These are phyloP conservation scores for Drosophila borborema DNA, from an alignment of 2,888 invertebrate genomes.

Conservation along the genomic window DNA sequence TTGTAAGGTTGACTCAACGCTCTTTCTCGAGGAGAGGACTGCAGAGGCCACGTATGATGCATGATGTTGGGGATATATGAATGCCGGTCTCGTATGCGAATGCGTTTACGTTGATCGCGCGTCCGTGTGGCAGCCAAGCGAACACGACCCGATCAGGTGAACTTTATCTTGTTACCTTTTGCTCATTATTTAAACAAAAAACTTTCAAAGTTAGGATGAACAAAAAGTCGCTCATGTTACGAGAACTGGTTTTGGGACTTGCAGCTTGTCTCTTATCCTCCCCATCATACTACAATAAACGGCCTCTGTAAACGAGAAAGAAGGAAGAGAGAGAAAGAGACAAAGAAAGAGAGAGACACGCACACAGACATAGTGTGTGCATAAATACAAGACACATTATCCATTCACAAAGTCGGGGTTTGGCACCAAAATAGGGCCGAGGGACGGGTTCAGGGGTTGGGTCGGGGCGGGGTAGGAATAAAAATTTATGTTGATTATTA, in stretches of 20 bases:
- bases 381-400: slow-evolving; percentile 39
- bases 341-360: slow-evolving; percentile 73
- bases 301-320: slow-evolving; percentile 91
- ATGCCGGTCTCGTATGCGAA: slow-evolving; percentile 49
- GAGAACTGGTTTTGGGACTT: slow-evolving; percentile 67
- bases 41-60: slow-evolving; percentile 85
- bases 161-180: slow-evolving; percentile 44
- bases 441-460: slow-evolving; percentile 49
- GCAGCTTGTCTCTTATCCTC: slow-evolving; percentile 83
- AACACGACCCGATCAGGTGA: slow-evolving; percentile 55
- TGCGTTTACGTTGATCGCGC: slow-evolving; percentile 55
- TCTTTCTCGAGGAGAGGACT: slow-evolving; percentile 68
- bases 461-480: slow-evolving; percentile 64
- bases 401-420: slow-evolving; percentile 10
- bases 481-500: slow-evolving; percentile 82
- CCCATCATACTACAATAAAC: slow-evolving; percentile 89
- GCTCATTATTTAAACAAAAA: slow-evolving; percentile 24
- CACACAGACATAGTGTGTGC: slow-evolving; percentile 66
- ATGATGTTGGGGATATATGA: slow-evolving; percentile 84
- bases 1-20: slow-evolving; percentile 36
- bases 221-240: slow-evolving; percentile 76
- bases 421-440: slow-evolving; percentile 27
- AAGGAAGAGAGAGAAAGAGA: slow-evolving; percentile 85
- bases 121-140: slow-evolving; percentile 61
- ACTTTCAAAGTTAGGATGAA: slow-evolving; percentile 37